Evolutionary conservation across 2,113 vertebrate genomes (phyloP).

Genomic region (Lynx canadensis): DNA sequence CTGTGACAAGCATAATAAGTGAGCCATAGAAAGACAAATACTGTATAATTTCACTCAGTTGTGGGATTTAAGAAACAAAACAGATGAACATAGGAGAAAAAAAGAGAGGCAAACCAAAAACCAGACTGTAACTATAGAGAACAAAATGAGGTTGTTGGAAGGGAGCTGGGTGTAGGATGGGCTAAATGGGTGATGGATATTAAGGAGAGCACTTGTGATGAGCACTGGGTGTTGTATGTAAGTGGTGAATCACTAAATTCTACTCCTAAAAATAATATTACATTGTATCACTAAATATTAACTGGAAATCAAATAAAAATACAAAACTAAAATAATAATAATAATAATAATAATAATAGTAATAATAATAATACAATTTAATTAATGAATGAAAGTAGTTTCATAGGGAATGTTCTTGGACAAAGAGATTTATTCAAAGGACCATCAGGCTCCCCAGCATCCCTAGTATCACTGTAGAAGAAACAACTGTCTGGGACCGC

Average conservation of each 20-base stretch:
- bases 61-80: neutral
- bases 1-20: neutral
- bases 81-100: neutral
- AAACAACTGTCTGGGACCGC: neutral
- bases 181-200: neutral
- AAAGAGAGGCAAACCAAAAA: neutral
- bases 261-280: neutral
- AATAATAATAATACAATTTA: no score
- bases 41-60: neutral
- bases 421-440: neutral
- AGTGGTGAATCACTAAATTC: neutral
- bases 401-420: neutral
- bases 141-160: neutral
- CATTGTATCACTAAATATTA: neutral
- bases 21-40: neutral
- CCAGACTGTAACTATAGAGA: neutral
- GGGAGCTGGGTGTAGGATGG: neutral
- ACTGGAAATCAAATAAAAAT: neutral
- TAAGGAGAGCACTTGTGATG: neutral
- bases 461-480: neutral
- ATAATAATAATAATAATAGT: neutral
- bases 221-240: neutral
- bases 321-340: neutral
- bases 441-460: no score
- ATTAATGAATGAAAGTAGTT: neutral